Evolutionary conservation across 2,888 invertebrate genomes (phyloP).

Genomic region (Noctua janthina): DNA sequence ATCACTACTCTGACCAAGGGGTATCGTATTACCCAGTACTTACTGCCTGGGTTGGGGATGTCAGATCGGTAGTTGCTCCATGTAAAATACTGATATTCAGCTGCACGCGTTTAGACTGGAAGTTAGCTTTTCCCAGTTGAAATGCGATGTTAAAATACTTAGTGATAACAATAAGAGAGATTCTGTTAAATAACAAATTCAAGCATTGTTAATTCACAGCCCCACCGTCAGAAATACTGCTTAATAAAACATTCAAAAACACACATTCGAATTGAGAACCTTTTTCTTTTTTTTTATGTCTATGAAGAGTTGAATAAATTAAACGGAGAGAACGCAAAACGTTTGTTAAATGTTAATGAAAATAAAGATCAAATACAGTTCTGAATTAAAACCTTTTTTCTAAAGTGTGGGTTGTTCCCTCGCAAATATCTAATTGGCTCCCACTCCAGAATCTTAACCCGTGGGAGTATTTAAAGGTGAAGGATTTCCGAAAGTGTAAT

Average conservation of each 20-base stretch:
- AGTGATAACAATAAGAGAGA: not conserved
- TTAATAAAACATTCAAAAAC: not conserved
- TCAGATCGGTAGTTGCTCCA: not conserved
- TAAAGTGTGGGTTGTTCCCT: not conserved
- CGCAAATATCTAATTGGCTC: conserved; percentile 5
- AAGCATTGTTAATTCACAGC: not conserved
- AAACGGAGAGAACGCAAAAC: not conserved
- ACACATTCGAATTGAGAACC: not conserved
- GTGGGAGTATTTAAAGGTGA: conserved; percentile 27
- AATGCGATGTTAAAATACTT: not conserved
- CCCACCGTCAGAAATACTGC: not conserved
- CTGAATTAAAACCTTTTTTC: not conserved
- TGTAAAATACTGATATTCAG: not conserved
- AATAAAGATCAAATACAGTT: not conserved
- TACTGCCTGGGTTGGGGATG: not conserved
- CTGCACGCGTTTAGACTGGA: not conserved
- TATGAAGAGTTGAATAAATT: not conserved
- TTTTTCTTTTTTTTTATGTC: not conserved
- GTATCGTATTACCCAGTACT: not conserved
- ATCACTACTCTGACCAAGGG: not conserved
- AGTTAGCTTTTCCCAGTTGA: not conserved
- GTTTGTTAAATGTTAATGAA: not conserved
- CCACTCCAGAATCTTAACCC: conserved; percentile 23
- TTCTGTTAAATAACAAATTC: not conserved
- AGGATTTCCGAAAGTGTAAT: conserved; percentile 15